Percentiles rank a stretch among this genome's conserved stretches.
These are phyloP conservation scores for Apamea crenata DNA, from an alignment of 2,888 invertebrate species.

Conservation along the genomic window DNA sequence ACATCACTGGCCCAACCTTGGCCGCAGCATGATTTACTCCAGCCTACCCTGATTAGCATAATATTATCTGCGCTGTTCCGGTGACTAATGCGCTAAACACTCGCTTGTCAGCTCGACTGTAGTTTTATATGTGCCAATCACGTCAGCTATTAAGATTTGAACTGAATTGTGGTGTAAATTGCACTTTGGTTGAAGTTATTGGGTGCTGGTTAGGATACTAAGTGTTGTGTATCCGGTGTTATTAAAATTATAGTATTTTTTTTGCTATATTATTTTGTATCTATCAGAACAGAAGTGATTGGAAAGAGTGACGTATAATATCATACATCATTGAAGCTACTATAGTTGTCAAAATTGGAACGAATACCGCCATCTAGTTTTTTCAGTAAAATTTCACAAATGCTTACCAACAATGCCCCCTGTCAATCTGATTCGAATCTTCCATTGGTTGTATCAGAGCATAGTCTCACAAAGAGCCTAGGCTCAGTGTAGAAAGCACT, in stretches of 20 bases:
- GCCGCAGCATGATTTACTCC: conserved; percentile 82
- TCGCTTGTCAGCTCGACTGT: conserved; percentile 59
- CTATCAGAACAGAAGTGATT: too few relatives aligned
- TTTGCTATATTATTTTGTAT: background rate
- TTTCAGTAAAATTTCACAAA: background rate
- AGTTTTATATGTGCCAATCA: conserved; percentile 69
- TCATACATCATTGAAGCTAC: background rate
- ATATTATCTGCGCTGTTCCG: conserved; percentile 73
- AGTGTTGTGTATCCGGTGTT: background rate
- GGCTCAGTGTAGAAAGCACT: background rate
- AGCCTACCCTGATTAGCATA: conserved; percentile 79
- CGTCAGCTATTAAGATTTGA: conserved; percentile 67
- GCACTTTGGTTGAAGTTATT: conserved; percentile 29
- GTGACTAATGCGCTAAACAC: conserved; percentile 80
- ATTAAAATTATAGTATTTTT: background rate
- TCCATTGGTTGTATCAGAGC: background rate
- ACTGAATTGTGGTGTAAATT: conserved; percentile 61
- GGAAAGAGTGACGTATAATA: too few relatives aligned
- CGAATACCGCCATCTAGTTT: background rate
- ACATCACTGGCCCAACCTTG: conserved; percentile 78
- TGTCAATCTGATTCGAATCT: too few relatives aligned
- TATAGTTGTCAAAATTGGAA: background rate
- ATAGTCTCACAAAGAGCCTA: background rate
- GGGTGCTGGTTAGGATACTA: background rate
- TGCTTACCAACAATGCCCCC: too few relatives aligned